Evolutionary conservation across 2,113 vertebrate genomes (phyloP).

Genomic region (Trichomycterus rosablanca): DNA sequence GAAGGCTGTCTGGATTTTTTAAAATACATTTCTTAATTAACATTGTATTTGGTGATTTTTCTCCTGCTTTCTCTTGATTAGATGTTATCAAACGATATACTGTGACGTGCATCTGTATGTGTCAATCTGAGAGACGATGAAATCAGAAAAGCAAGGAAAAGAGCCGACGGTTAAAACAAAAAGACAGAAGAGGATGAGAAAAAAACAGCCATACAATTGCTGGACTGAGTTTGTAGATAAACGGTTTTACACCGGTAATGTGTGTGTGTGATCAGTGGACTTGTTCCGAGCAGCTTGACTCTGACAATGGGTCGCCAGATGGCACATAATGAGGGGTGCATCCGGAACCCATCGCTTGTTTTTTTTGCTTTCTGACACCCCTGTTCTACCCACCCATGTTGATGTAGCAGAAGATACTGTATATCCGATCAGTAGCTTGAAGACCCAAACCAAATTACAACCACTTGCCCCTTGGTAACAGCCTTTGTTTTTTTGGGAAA

Average conservation of each 20-base stretch:
- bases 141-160: no score
- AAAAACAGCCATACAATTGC: no score
- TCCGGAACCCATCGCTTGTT: constrained; percentile 17
- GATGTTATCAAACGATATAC: not conserved
- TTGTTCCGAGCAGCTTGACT: constrained; percentile 9
- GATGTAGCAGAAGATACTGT: no score
- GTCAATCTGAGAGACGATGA: not conserved
- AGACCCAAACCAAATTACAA: no score
- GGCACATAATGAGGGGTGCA: constrained; percentile 20
- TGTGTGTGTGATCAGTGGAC: constrained; percentile 26
- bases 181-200: no score
- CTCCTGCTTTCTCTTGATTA: not conserved
- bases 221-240: not conserved
- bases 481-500: no score
- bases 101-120: not conserved
- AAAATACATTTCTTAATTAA: no score
- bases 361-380: not conserved
- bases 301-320: constrained; percentile 27
- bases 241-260: not conserved
- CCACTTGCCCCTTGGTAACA: no score
- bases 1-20: no score
- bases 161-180: no score
- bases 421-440: no score
- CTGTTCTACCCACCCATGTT: not conserved
- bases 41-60: not conserved